Conservation (phyloP, 2,888 invertebrate species). For the Polydrusus pterygomalis region DNA sequence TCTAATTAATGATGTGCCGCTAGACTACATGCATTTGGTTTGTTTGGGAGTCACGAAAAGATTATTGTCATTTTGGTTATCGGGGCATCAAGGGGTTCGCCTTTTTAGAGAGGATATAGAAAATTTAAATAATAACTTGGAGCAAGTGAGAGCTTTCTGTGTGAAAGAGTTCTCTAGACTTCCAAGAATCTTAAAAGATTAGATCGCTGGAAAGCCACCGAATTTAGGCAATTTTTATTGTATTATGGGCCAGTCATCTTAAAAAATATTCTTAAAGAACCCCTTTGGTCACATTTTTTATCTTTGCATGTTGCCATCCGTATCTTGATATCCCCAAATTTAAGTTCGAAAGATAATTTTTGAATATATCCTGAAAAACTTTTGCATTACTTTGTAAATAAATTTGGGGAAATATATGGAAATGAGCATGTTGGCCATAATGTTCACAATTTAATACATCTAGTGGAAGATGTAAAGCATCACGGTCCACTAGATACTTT, state of each 20-base stretch:
- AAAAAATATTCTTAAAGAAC: constrained; percentile 23
- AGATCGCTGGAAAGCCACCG: constrained; percentile 53
- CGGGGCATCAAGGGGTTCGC: too few relatives aligned
- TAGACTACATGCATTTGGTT: constrained; percentile 56
- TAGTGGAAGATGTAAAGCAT: constrained; percentile 17
- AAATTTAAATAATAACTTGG: constrained; percentile 20
- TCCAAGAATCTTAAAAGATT: constrained; percentile 46
- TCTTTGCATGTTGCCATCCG: constrained; percentile 28
- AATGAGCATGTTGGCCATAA: constrained; percentile 24
- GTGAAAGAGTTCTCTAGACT: constrained; percentile 17
- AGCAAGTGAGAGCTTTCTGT: constrained; percentile 39
- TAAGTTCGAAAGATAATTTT: not conserved
- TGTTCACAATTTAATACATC: constrained; percentile 34
- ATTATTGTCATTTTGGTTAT: constrained; percentile 37
- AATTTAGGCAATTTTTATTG: constrained; percentile 56
- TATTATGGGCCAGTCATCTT: constrained; percentile 52
- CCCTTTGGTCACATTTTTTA: constrained; percentile 24
- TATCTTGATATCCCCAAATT: constrained; percentile 4
- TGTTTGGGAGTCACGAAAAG: constrained; percentile 54
- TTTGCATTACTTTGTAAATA: constrained; percentile 15
- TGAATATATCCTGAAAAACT: constrained; percentile 20
- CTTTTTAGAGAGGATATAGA: constrained; percentile 2
- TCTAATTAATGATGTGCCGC: constrained; percentile 57
- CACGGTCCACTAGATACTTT: constrained; percentile 30
- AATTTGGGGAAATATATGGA: constrained; percentile 32